Conservation (phyloP, 2,888 invertebrate species). For the Ditula angustiorana region DNA sequence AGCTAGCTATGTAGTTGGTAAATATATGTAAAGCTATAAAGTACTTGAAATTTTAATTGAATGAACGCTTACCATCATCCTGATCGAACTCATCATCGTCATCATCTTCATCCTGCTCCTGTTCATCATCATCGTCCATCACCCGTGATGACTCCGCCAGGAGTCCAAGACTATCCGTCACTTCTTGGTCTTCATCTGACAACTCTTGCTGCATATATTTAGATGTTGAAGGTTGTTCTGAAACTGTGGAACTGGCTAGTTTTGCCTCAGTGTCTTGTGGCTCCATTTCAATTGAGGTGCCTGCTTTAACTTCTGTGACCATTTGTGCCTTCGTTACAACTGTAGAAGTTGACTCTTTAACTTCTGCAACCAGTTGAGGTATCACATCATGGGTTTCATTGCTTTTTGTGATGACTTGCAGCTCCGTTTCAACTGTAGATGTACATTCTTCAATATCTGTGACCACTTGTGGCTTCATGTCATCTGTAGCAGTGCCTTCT, state of each 20-base stretch:
- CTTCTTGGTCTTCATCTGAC: slow-evolving; percentile 54
- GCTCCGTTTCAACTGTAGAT: too few species aligned
- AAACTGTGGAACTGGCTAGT: background rate
- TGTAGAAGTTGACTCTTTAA: background rate
- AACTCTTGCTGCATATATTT: slow-evolving; percentile 21
- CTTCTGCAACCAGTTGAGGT: background rate
- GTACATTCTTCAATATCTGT: too few species aligned
- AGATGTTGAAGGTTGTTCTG: slow-evolving; percentile 17
- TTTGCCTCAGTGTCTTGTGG: background rate
- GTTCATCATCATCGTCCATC: slow-evolving; percentile 71
- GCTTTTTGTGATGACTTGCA: too few species aligned
- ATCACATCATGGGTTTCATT: too few species aligned
- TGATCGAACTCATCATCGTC: slow-evolving; percentile 54
- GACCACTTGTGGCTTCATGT: background rate
- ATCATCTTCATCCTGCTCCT: slow-evolving; percentile 64
- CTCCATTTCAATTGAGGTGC: background rate
- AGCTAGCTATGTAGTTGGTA: too few species aligned
- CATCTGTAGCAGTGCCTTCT: background rate
- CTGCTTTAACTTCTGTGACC: background rate
- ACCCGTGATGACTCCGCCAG: slow-evolving; percentile 71
- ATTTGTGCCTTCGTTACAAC: too few species aligned
- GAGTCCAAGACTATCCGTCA: slow-evolving; percentile 70
- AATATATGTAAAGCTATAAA: too few species aligned
- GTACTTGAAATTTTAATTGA: background rate
- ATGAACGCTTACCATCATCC: slow-evolving; percentile 56